Evolutionary conservation across 1,140 invertebrate genomes (phyloP).

Genomic region (Platyscapa corneri): DNA sequence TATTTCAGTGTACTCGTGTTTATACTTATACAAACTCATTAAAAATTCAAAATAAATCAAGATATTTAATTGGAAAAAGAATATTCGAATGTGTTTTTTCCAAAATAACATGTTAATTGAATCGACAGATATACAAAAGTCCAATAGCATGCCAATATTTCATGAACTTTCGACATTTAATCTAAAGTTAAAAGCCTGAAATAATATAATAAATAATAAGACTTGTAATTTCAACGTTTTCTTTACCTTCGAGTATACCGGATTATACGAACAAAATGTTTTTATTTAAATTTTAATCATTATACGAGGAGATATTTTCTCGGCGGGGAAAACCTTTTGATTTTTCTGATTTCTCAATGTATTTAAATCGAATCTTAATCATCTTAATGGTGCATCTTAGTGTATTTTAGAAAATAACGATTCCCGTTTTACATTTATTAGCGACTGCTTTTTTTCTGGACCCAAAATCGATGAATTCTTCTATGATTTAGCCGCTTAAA

Average conservation of each 20-base stretch:
- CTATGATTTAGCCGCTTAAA: too few species aligned
- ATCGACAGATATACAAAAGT: background rate
- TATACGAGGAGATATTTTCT: background rate
- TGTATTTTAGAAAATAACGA: background rate
- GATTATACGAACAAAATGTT: background rate
- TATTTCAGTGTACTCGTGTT: background rate
- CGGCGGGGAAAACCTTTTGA: background rate
- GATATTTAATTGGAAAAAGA: background rate
- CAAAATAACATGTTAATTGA: background rate
- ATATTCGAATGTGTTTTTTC: background rate
- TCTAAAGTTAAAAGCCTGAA: background rate
- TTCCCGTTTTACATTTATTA: too few species aligned
- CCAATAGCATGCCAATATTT: background rate
- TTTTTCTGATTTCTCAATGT: background rate
- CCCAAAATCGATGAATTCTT: too few species aligned
- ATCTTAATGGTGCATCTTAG: background rate
- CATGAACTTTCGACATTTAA: background rate
- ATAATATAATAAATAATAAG: too few species aligned
- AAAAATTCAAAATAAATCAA: slow-evolving; percentile 11
- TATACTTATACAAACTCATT: background rate
- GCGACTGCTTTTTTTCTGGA: background rate
- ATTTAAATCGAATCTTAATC: background rate
- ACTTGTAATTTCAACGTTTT: background rate
- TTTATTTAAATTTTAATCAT: too few species aligned
- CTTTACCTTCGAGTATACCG: background rate